These are phyloP conservation scores for Lota lota DNA, from an alignment of 2,113 vertebrate genomes.

Conservation along the genomic window DNA sequence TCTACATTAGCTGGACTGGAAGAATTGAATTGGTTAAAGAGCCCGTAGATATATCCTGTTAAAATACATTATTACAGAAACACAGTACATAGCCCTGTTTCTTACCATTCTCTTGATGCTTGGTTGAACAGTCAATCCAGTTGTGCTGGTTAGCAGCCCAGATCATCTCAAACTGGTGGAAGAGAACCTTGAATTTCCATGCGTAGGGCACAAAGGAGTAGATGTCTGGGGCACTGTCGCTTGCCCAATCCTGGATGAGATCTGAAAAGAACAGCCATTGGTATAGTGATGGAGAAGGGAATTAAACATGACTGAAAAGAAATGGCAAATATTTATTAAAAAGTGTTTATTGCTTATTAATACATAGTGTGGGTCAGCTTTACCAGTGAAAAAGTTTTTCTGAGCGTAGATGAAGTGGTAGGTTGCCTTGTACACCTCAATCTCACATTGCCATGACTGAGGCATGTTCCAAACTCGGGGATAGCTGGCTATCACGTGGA, in stretches of 20 bases:
- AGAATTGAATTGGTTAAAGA: background rate
- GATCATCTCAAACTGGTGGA: conserved; percentile 99
- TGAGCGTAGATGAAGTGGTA: conserved; percentile 99
- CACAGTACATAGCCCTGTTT: background rate
- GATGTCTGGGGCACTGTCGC: conserved; percentile 92
- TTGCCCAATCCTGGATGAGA: conserved; percentile 97
- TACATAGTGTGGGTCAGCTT: conserved; percentile 20
- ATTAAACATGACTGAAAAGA: background rate
- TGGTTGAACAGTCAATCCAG: conserved; percentile 98
- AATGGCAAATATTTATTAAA: background rate
- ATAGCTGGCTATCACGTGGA: conserved; percentile 93
- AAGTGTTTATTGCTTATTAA: background rate
- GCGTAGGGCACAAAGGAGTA: conserved; percentile 97
- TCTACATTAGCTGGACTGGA: too few species aligned
- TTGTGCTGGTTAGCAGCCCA: conserved; percentile 99
- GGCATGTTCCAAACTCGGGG: conserved; percentile 96
- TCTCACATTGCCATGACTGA: conserved; percentile 95
- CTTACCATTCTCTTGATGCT: conserved; percentile 98
- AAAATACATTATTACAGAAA: too few species aligned
- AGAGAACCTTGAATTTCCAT: conserved; percentile 97
- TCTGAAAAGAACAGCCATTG: conserved; percentile 65
- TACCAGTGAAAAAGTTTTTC: conserved; percentile 97
- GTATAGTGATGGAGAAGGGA: too few species aligned
- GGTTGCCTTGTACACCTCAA: conserved; percentile 97
- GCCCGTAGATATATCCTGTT: background rate